phyloP scores from a whole-genome alignment of 2,888 invertebrate genomes.

The Torymus aiolomorphi region DNA sequence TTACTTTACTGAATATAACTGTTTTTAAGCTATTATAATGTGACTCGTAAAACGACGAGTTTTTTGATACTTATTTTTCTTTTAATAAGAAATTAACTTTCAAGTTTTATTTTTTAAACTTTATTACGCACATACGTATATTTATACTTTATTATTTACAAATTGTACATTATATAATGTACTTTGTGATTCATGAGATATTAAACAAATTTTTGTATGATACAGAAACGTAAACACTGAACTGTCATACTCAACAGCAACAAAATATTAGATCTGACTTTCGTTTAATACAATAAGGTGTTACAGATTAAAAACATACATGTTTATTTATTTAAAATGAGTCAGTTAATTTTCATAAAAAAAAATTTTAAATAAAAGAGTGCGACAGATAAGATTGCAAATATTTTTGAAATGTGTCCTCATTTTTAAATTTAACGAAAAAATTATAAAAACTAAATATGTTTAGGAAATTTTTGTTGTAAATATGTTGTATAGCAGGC shows the following conservation, averaged over 20 bases:
- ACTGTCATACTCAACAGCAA: conserved; percentile 35
- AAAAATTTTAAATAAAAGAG: conserved; percentile 9
- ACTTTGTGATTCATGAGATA: conserved; percentile 11
- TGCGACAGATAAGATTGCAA: conserved; percentile 27
- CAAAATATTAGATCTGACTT: conserved; percentile 17
- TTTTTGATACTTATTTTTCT: conserved; percentile 20
- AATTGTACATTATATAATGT: conserved; percentile 1
- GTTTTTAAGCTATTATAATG: conserved; percentile 13
- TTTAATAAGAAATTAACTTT: conserved; percentile 6
- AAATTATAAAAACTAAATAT: background rate
- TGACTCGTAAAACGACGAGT: background rate
- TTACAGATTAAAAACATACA: conserved; percentile 27
- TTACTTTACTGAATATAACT: background rate
- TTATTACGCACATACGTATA: conserved; percentile 13
- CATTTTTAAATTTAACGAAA: conserved; percentile 18
- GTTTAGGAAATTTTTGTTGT: conserved; percentile 9
- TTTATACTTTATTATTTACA: background rate
- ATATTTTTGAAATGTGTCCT: conserved; percentile 24
- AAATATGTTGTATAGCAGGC: conserved; percentile 2
- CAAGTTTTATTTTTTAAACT: conserved; percentile 2
- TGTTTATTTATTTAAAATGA: conserved; percentile 8
- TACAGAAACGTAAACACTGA: conserved; percentile 4
- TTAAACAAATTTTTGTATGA: conserved; percentile 12
- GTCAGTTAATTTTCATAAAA: too few relatives aligned
- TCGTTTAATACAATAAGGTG: conserved; percentile 38